These are phyloP conservation scores for Macrosteles quadrilineatus DNA, from an alignment of 1,140 invertebrate species.

Conservation along the genomic window DNA sequence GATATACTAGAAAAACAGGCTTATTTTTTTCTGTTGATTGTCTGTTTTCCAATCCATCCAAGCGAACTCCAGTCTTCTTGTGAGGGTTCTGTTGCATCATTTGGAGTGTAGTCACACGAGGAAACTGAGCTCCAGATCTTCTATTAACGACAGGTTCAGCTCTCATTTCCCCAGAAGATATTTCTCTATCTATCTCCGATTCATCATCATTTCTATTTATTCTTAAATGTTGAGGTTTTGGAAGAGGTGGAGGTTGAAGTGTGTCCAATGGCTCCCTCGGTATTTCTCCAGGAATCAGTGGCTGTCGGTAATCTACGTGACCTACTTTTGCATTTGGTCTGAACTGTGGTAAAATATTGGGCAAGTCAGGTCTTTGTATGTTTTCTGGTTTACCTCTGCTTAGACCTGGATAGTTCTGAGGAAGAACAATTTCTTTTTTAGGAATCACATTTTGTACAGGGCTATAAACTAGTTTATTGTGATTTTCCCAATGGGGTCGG, in stretches of 20 bases:
- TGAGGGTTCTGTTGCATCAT: constrained; percentile 58
- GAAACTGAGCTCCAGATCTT: constrained; percentile 41
- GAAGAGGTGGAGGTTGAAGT: constrained; percentile 51
- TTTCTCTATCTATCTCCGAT: constrained; percentile 16
- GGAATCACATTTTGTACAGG: constrained; percentile 25
- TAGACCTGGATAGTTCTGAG: constrained; percentile 29
- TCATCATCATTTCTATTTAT: constrained; percentile 47
- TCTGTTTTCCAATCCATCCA: constrained; percentile 30
- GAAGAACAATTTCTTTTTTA: constrained; percentile 27
- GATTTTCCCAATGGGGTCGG: constrained; percentile 41
- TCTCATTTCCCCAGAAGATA: not conserved
- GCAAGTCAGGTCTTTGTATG: constrained; percentile 50
- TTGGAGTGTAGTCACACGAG: constrained; percentile 60
- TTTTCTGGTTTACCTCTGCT: constrained; percentile 37
- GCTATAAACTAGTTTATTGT: constrained; percentile 34
- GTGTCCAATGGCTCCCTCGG: constrained; percentile 45
- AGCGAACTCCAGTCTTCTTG: constrained; percentile 31
- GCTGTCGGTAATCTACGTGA: constrained; percentile 51
- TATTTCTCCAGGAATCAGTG: constrained; percentile 41
- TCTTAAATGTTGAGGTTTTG: constrained; percentile 50
- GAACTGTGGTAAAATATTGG: constrained; percentile 71
- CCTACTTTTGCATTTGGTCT: constrained; percentile 65
- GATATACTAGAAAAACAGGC: constrained; percentile 65
- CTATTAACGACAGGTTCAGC: constrained; percentile 34
- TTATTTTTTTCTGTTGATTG: constrained; percentile 32